phyloP scores from a whole-genome alignment of 2,797 vertebrate species.

The Salmo trutta region DNA sequence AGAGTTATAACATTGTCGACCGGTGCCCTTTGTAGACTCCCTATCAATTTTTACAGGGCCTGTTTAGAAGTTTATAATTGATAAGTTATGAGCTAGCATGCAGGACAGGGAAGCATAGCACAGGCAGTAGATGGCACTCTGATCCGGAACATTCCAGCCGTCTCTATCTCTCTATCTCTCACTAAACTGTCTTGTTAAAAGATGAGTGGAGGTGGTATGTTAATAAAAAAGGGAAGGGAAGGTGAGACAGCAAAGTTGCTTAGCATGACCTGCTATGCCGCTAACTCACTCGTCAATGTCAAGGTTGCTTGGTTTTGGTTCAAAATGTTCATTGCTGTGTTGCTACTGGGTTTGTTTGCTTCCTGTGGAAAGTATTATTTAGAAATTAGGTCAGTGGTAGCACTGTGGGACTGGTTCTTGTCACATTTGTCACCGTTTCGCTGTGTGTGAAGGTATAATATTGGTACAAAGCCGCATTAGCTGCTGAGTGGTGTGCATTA shows the following conservation, averaged over 20 bases:
- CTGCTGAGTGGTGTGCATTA: constrained; percentile 60
- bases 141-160: constrained; percentile 51
- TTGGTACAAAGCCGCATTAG: constrained; percentile 61
- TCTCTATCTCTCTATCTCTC: constrained; percentile 39
- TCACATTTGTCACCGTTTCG: constrained; percentile 19
- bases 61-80: constrained; percentile 60
- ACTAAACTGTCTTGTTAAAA: constrained; percentile 65
- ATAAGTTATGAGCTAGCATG: constrained; percentile 53
- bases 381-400: constrained; percentile 38
- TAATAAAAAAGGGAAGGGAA: constrained; percentile 44
- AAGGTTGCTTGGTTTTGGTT: constrained; percentile 55
- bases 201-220: constrained; percentile 62
- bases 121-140: constrained; percentile 35
- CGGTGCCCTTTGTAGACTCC: constrained; percentile 46
- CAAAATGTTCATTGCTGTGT: constrained; percentile 42
- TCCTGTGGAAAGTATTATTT: constrained; percentile 23
- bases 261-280: constrained; percentile 42
- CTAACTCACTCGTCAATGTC: constrained; percentile 52
- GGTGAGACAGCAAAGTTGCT: constrained; percentile 53
- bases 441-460: constrained; percentile 62
- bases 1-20: constrained; percentile 38
- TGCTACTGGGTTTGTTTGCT: constrained; percentile 20
- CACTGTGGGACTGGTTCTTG: constrained; percentile 37
- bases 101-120: constrained; percentile 23
- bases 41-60: constrained; percentile 50